Evolutionary conservation across 2,888 invertebrate species (phyloP).

Genomic region (Thysanoteuthis rhombus): DNA sequence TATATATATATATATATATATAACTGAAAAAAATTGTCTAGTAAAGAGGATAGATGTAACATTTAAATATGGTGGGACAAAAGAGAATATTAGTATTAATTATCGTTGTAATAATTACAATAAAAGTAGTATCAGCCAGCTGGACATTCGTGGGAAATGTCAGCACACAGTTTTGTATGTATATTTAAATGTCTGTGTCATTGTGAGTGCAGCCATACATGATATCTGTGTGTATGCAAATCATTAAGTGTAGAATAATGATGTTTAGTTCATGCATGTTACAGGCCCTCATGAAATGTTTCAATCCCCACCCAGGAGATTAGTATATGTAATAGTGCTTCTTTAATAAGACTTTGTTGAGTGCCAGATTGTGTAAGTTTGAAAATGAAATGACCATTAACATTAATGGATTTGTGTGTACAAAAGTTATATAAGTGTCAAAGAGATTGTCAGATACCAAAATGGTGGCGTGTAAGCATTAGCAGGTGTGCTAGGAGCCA

Average conservation of each 20-base stretch:
- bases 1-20: too few species aligned
- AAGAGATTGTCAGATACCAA: slow-evolving; percentile 12
- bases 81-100: neutral
- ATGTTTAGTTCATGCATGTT: neutral
- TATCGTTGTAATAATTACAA: neutral
- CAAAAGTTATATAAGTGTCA: neutral
- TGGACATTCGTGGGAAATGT: neutral
- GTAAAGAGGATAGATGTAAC: neutral
- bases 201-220: neutral
- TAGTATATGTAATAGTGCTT: neutral
- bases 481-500: neutral
- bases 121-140: neutral
- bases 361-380: neutral
- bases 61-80: neutral
- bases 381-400: neutral
- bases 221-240: neutral
- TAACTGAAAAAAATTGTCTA: neutral
- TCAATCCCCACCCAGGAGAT: slow-evolving; percentile 12
- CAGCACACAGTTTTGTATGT: neutral
- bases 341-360: neutral
- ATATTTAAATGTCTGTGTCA: slow-evolving; percentile 12
- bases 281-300: slow-evolving; percentile 12
- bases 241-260: neutral
- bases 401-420: slow-evolving; percentile 12
- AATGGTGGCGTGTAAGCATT: neutral